Conservation (phyloP, 1,140 invertebrate species). For the Aphelenchoides fujianensis region DNA sequence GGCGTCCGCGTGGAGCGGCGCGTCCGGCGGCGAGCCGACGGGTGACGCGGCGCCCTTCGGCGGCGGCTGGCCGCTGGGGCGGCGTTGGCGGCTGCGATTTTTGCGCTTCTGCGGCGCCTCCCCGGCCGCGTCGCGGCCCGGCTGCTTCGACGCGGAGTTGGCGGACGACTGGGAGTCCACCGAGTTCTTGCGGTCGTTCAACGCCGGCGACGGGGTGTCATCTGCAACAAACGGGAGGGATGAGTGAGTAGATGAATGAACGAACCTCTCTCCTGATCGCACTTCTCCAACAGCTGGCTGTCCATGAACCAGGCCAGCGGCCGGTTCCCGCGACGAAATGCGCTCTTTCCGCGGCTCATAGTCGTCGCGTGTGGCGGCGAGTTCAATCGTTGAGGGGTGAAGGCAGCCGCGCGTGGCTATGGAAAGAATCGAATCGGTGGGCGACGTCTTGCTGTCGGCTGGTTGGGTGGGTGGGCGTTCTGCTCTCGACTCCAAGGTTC, state of each 20-base stretch:
- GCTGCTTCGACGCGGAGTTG: neutral
- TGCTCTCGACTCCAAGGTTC: slow-evolving; percentile 1
- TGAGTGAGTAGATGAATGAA: neutral
- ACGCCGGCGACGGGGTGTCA: neutral
- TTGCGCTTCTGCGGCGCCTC: slow-evolving; percentile 1
- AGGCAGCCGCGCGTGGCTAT: neutral
- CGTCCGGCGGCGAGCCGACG: neutral
- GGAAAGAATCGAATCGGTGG: slow-evolving; percentile 3
- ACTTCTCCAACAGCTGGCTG: slow-evolving; percentile 14
- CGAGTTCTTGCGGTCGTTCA: slow-evolving; percentile 6
- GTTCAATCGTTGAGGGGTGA: neutral
- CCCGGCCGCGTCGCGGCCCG: neutral
- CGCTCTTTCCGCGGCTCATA: slow-evolving; percentile 20
- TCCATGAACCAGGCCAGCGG: slow-evolving; percentile 16
- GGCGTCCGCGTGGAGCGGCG: neutral
- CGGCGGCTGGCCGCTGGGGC: neutral
- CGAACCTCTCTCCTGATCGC: slow-evolving; percentile 14
- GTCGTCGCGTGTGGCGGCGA: slow-evolving; percentile 16
- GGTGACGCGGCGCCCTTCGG: neutral
- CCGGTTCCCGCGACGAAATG: slow-evolving; percentile 12
- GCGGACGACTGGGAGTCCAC: slow-evolving; percentile 7
- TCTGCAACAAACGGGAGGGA: neutral
- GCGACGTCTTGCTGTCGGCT: neutral
- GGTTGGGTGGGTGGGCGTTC: neutral
- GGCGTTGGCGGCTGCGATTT: neutral